Base-by-base conservation (phyloP, 2,888 invertebrate species). In the Acleris literana region DNA sequence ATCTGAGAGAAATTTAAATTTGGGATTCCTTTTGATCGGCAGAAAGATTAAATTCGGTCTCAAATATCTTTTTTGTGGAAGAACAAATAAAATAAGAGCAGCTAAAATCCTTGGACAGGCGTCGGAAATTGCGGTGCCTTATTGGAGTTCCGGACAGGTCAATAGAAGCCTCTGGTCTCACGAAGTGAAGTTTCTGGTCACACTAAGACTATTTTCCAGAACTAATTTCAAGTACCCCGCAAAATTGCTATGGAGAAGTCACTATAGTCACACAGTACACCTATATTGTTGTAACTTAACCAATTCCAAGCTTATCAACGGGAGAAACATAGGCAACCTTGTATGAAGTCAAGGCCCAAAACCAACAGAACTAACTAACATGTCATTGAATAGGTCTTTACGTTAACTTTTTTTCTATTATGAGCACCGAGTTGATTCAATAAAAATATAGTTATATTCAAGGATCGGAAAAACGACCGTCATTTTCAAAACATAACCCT, bases 81-180 rank as follows among this genome's bases (percentile, higher is more conserved):
- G 80, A 78, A 75, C 82, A 77, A 76, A 81, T 81, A 81, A 83
- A 83, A 79, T 76, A 76, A 76, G 79, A 81, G 85, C 85, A 83
- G 87, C 86, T 82, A 73, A 79, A 79, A 76, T 74, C 75, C 75
- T 78, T 78, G 77, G 75, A 74, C 75, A 76, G 77, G 74, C 76
- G 81, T 81, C 86, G 91, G 91, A 91, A 88, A 91, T 91, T 91
- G 89, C 88, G 86, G 81, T 68, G 76, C 74, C 86, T 90, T 90
- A 90, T 90, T 88, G 87, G 83, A 82, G 88, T 89, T 73, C 70
- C 71, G 72, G 74, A 7, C 70, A 76, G 72, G 72, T 74, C 85
- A 82, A 88, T 88, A 87, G 86, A 84, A 85, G 82, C 79, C 82
- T 77, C n/a, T 74, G 77, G 71, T 76, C 76, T 33, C 78, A 75